Evolutionary conservation across 2,113 vertebrate species (phyloP).

Genomic region (Echinops telfairi): DNA sequence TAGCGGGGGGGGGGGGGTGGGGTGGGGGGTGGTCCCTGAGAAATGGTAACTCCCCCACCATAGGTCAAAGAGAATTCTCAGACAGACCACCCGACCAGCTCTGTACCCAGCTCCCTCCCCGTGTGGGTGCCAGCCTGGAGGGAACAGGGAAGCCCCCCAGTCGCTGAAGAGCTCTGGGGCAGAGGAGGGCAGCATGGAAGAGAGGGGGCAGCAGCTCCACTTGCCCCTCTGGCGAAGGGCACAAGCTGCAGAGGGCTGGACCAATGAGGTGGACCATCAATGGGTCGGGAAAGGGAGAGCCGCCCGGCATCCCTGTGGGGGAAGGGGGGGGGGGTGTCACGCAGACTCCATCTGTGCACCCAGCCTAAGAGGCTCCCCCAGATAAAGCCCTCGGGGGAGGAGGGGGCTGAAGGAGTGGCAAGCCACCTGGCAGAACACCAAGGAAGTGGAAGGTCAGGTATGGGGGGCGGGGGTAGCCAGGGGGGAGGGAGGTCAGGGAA

Average conservation of each 20-base stretch:
- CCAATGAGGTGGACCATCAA: background rate
- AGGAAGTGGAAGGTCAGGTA: background rate
- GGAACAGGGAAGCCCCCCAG: background rate
- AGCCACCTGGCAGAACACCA: background rate
- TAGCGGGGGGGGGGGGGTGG: too few relatives aligned
- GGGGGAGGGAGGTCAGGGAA: background rate
- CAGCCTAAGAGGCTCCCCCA: background rate
- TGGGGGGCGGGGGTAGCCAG: background rate
- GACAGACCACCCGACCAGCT: background rate
- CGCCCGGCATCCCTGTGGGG: background rate
- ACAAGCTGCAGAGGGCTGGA: slow-evolving; percentile 54
- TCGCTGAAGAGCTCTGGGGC: background rate
- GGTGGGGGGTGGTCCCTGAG: background rate
- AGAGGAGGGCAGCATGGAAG: background rate
- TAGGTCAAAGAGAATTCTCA: slow-evolving; percentile 45
- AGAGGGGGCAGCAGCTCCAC: slow-evolving; percentile 37
- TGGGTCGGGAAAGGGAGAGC: background rate
- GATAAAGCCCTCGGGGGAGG: background rate
- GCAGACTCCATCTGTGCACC: background rate
- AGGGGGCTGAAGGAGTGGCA: too few relatives aligned
- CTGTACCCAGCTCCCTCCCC: background rate
- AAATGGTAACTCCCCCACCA: slow-evolving; percentile 48
- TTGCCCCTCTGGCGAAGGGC: slow-evolving; percentile 30
- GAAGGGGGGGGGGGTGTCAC: background rate
- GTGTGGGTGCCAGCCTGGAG: background rate